Percentiles rank a stretch among this genome's conserved stretches.
Conservation (phyloP, 2,113 vertebrate genomes). For the Alectura lathami region DNA sequence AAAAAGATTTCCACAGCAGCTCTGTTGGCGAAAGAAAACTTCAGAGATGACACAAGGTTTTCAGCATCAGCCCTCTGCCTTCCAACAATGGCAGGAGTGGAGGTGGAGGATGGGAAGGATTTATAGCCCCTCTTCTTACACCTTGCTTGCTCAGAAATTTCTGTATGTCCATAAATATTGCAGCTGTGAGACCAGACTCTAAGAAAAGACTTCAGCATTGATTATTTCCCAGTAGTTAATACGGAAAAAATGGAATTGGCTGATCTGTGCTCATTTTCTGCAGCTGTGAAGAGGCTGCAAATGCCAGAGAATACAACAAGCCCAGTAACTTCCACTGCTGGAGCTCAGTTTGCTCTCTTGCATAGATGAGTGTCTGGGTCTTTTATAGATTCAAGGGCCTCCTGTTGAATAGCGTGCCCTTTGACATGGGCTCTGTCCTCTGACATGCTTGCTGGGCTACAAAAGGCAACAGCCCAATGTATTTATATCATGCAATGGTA, state of each 20-base stretch:
- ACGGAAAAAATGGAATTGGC: background rate
- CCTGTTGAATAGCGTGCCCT: background rate
- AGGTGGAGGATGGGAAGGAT: background rate
- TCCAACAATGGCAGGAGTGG: background rate
- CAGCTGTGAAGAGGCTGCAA: background rate
- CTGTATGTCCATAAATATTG: background rate
- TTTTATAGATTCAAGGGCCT: background rate
- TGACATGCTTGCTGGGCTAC: background rate
- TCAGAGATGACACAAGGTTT: background rate
- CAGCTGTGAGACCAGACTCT: background rate
- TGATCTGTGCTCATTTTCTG: background rate
- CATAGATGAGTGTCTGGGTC: fast-evolving
- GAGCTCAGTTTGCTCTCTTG: background rate
- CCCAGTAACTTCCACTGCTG: background rate
- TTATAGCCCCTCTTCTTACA: background rate
- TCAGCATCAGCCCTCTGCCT: background rate
- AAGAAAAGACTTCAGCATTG: background rate
- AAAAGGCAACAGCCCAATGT: background rate
- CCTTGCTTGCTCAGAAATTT: background rate
- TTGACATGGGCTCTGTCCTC: background rate
- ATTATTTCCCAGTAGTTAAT: background rate
- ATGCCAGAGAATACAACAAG: background rate
- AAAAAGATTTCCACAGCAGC: background rate
- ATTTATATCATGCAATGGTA: background rate
- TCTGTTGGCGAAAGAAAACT: background rate